Conservation (phyloP, 2,113 vertebrate genomes). For the Cyphomyrus plagiostoma region DNA sequence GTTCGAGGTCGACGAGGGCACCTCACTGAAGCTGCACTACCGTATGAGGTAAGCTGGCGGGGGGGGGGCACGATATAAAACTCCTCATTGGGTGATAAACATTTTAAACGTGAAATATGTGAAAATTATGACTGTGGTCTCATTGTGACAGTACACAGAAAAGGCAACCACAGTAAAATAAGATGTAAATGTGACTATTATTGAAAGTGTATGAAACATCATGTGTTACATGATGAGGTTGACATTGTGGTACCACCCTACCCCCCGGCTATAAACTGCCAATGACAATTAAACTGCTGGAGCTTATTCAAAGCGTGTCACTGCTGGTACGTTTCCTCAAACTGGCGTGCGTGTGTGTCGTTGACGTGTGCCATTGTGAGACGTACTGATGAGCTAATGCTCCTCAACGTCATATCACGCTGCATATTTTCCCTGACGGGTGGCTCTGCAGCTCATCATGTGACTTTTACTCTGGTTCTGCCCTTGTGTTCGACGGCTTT, state of each 20-base stretch:
- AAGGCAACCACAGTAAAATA: background rate
- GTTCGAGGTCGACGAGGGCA: slow-evolving; percentile 77
- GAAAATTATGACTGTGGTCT: background rate
- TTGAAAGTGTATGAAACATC: background rate
- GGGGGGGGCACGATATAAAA: background rate
- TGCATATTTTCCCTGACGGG: background rate
- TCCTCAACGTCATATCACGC: background rate
- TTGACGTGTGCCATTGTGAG: background rate
- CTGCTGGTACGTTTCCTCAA: background rate
- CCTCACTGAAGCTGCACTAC: slow-evolving; percentile 73
- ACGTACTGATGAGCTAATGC: background rate
- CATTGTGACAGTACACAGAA: background rate
- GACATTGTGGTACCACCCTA: background rate
- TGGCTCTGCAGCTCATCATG: background rate
- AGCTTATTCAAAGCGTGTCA: background rate
- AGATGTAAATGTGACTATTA: background rate
- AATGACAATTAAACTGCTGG: background rate
- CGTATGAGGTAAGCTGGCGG: slow-evolving; percentile 79
- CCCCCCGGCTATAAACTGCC: background rate
- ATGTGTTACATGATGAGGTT: background rate
- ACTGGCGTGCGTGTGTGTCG: background rate
- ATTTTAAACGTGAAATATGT: background rate
- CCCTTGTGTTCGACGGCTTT: background rate
- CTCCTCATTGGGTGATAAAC: background rate
- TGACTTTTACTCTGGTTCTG: background rate